A percentile compares a stretch with the other conserved stretches of the same genome.
Evolutionary conservation across 2,797 vertebrate species (phyloP).

Genomic region (Acridotheres tristis): DNA sequence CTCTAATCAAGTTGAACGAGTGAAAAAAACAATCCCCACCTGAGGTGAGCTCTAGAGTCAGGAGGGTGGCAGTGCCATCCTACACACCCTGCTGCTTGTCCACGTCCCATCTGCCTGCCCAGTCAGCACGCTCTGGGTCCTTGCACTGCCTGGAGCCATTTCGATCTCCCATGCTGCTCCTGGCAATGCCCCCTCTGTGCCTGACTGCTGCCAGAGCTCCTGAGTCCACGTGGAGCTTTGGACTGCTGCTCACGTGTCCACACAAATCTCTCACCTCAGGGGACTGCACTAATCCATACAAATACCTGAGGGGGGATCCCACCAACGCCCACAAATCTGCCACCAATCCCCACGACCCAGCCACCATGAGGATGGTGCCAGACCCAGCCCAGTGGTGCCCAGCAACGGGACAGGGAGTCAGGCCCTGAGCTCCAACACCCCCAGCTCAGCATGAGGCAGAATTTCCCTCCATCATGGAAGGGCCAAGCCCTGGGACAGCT

Average conservation of each 20-base stretch:
- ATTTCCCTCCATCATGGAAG: neutral
- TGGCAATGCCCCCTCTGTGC: neutral
- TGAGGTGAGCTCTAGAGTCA: neutral
- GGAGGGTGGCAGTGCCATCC: neutral
- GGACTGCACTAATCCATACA: neutral
- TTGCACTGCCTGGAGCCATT: neutral
- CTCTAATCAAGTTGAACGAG: neutral
- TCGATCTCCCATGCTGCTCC: rapidly evolving
- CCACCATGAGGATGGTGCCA: neutral
- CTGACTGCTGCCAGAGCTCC: neutral
- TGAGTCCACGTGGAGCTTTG: neutral
- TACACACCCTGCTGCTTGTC: neutral
- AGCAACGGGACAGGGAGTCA: rapidly evolving
- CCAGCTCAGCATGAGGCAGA: neutral
- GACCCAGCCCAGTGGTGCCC: neutral
- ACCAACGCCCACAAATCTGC: neutral
- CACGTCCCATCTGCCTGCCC: rapidly evolving
- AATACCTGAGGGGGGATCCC: neutral
- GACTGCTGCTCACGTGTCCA: neutral
- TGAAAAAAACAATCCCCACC: neutral
- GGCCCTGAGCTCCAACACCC: neutral
- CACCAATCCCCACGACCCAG: neutral
- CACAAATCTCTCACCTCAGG: neutral
- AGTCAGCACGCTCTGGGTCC: neutral
- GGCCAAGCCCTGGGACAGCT: neutral